A percentile compares a stretch with the other conserved stretches of the same genome.
phyloP scores from a whole-genome alignment of 2,113 vertebrate genomes.

The Acanthochromis polyacanthus region DNA sequence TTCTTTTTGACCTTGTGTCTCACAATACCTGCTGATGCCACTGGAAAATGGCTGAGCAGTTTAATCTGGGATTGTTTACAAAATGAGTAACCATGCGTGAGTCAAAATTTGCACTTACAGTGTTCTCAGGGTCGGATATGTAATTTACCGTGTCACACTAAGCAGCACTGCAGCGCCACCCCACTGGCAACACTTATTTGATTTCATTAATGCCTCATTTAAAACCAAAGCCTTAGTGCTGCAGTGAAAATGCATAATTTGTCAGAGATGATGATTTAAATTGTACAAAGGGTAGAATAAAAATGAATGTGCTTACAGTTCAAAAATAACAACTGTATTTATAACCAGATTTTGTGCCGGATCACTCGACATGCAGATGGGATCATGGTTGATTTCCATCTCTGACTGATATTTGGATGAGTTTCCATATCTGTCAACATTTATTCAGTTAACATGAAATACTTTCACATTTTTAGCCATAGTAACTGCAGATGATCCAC shows the following conservation, averaged over 20 bases:
- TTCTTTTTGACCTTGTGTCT: constrained; percentile 36
- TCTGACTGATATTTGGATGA: not conserved
- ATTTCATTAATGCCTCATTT: constrained; percentile 24
- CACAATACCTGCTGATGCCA: constrained; percentile 27
- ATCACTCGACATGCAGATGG: not conserved
- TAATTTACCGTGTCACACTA: constrained; percentile 21
- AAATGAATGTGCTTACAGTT: constrained; percentile 2
- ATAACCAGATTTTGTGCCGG: not conserved
- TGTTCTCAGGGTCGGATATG: constrained; percentile 17
- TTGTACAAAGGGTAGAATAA: constrained; percentile 4
- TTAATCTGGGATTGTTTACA: constrained; percentile 50
- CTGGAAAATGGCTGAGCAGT: constrained; percentile 8
- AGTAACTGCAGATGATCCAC: not conserved
- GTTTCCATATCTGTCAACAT: not conserved
- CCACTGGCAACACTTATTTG: constrained; percentile 17
- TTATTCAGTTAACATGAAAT: not conserved
- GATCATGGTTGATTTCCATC: not conserved
- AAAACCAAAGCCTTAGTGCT: constrained; percentile 8
- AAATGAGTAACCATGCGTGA: constrained; percentile 28
- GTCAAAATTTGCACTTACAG: constrained; percentile 21
- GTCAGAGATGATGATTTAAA: constrained; percentile 3
- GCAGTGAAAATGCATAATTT: constrained; percentile 20
- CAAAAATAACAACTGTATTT: not conserved
- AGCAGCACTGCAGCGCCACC: constrained; percentile 1
- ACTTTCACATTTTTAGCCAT: not conserved